phyloP scores from a whole-genome alignment of 2,797 vertebrate species.

The Telmatherina bonti region DNA sequence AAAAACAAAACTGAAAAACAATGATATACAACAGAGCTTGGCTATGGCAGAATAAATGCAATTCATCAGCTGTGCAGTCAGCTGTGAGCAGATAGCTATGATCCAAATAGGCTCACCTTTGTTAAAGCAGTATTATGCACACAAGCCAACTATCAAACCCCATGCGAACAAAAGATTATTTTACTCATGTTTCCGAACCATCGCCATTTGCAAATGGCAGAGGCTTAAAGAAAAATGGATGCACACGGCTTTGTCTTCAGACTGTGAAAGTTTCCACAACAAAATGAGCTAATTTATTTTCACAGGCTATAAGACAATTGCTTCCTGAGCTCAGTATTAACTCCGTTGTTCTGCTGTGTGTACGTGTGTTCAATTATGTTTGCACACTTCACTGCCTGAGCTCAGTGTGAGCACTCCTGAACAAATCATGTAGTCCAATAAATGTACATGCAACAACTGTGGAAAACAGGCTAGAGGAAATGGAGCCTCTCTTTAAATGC shows the following conservation, averaged over 20 bases:
- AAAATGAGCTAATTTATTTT: conserved; percentile 64
- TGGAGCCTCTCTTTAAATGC: neutral
- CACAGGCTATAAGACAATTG: conserved; percentile 59
- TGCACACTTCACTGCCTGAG: conserved; percentile 25
- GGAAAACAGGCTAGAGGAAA: neutral
- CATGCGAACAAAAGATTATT: conserved; percentile 24
- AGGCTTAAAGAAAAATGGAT: conserved; percentile 23
- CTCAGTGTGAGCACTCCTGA: neutral
- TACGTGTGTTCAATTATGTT: conserved; percentile 12
- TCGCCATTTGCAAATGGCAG: conserved; percentile 21
- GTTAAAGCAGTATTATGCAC: conserved; percentile 27
- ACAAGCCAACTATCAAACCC: conserved; percentile 25
- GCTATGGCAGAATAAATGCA: conserved; percentile 13
- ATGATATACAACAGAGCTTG: conserved; percentile 1
- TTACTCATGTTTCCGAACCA: conserved; percentile 15
- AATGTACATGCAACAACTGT: neutral
- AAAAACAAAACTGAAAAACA: conserved; percentile 2
- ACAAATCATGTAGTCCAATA: conserved; percentile 2
- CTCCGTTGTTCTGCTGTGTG: conserved; percentile 10
- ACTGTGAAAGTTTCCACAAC: conserved; percentile 47
- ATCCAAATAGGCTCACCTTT: conserved; percentile 44
- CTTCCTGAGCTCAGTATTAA: conserved; percentile 32
- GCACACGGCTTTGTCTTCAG: conserved; percentile 50
- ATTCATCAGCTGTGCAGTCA: conserved; percentile 44
- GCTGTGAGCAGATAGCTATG: conserved; percentile 22